Conservation (phyloP, 2,113 vertebrate species). For the Paramormyrops kingsleyae region DNA sequence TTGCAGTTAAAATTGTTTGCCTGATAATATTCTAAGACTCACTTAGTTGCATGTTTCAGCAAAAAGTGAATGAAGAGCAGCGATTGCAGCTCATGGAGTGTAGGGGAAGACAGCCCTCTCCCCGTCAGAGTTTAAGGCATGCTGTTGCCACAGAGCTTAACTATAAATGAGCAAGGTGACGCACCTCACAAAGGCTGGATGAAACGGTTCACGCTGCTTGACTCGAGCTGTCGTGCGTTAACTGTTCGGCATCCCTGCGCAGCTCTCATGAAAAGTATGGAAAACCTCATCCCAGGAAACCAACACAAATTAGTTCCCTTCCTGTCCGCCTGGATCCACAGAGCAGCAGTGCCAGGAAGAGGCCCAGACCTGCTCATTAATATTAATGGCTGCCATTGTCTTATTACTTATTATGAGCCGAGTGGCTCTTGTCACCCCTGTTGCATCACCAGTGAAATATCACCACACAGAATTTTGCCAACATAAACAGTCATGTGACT, state of each 20-base stretch:
- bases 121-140: background rate
- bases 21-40: background rate
- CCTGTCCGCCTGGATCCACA: background rate
- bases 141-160: background rate
- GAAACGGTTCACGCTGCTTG: background rate
- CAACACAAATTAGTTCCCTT: background rate
- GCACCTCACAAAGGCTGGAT: background rate
- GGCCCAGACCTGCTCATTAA: background rate
- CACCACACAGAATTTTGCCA: background rate
- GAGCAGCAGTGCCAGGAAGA: background rate
- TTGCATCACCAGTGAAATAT: background rate
- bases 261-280: background rate
- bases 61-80: background rate
- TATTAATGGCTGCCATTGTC: background rate
- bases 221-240: background rate
- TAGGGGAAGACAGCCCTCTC: background rate
- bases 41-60: background rate
- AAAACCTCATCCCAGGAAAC: background rate
- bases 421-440: background rate
- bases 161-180: background rate
- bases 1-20: background rate
- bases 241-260: background rate
- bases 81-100: background rate
- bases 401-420: background rate
- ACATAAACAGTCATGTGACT: background rate